Conservation (phyloP, 2,113 vertebrate genomes). For the Todiramphus saurophagus region DNA sequence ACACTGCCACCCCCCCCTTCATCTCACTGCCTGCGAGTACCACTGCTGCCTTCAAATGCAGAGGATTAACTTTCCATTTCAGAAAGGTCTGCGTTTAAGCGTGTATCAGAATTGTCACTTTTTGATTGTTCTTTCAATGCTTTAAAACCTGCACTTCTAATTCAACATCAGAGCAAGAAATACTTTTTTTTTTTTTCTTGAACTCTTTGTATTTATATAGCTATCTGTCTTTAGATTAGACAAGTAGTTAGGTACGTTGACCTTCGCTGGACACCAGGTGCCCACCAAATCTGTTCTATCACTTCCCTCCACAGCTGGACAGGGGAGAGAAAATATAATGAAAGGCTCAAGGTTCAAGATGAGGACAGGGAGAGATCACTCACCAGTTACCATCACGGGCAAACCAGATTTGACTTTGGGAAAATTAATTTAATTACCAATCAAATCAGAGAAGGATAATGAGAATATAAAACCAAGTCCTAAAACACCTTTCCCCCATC, state of each 20-base stretch:
- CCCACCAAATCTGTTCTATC: neutral
- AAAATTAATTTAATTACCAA: neutral
- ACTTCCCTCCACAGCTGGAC: neutral
- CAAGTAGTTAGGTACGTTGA: neutral
- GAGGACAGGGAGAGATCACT: neutral
- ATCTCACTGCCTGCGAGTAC: neutral
- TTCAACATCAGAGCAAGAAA: neutral
- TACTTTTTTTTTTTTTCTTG: neutral
- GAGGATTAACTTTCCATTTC: neutral
- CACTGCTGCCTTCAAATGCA: neutral
- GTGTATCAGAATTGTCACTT: neutral
- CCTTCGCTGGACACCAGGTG: neutral
- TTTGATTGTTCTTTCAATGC: neutral
- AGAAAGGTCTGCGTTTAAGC: neutral
- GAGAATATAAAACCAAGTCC: neutral
- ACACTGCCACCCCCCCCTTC: neutral
- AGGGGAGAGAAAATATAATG: neutral
- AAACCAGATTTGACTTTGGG: neutral
- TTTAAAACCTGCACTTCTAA: neutral
- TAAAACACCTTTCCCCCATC: neutral
- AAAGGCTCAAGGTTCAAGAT: neutral
- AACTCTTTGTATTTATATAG: neutral
- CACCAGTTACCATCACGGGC: neutral
- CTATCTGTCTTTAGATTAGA: slow-evolving; percentile 28
- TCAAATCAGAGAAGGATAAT: neutral